phyloP scores from a whole-genome alignment of 1,140 invertebrate species.

The Lerema accius region DNA sequence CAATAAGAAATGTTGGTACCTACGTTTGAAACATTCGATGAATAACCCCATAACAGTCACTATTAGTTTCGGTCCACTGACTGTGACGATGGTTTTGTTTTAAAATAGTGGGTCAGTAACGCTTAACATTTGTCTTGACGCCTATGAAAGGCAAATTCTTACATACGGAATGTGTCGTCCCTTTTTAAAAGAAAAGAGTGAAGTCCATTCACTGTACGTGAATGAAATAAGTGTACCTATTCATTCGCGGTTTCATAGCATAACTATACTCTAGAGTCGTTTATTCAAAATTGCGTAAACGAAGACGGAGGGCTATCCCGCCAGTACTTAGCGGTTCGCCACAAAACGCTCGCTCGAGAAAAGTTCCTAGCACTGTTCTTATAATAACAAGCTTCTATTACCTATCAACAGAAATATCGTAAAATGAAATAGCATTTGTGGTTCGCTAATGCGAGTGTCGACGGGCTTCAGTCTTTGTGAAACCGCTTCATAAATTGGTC shows the following conservation, averaged over 20 bases:
- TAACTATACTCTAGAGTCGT: slow-evolving; percentile 42
- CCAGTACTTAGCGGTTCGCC: slow-evolving; percentile 55
- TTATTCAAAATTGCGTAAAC: slow-evolving; percentile 36
- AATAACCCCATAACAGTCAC: too few relatives aligned
- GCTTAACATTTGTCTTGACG: too few relatives aligned
- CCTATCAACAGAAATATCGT: slow-evolving; percentile 19
- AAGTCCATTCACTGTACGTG: neutral
- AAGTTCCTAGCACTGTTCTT: slow-evolving; percentile 41
- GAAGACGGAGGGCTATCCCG: slow-evolving; percentile 36
- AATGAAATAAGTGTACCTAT: slow-evolving; percentile 8
- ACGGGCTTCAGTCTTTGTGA: neutral
- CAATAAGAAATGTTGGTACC: too few relatives aligned
- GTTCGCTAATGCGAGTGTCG: slow-evolving; percentile 7
- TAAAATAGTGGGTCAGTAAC: too few relatives aligned
- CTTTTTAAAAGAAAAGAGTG: too few relatives aligned
- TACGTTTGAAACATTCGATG: too few relatives aligned
- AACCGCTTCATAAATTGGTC: slow-evolving; percentile 7
- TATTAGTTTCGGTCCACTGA: too few relatives aligned
- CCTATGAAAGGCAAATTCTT: too few relatives aligned
- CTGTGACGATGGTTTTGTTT: too few relatives aligned
- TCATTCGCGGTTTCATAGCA: slow-evolving; percentile 39
- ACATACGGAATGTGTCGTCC: too few relatives aligned
- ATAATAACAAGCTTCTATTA: slow-evolving; percentile 28
- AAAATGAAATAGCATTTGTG: slow-evolving; percentile 10
- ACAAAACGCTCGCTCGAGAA: slow-evolving; percentile 49